These are phyloP conservation scores for Saturnia pavonia DNA, from an alignment of 2,888 invertebrate species.

Conservation along the genomic window DNA sequence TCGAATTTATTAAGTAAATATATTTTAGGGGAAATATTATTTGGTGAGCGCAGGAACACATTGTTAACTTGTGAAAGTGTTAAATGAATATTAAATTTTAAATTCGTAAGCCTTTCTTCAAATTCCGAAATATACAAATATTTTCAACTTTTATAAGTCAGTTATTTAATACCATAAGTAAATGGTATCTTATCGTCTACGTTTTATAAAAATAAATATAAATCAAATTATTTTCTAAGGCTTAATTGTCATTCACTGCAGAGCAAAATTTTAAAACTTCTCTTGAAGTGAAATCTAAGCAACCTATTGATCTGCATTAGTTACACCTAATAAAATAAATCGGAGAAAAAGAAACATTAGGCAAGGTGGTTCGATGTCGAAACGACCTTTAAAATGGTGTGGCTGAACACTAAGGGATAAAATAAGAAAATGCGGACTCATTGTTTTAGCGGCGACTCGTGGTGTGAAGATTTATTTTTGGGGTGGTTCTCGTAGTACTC, in stretches of 20 bases:
- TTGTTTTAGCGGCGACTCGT: too few relatives aligned
- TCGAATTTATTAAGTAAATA: slow-evolving; percentile 33
- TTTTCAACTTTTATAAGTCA: background rate
- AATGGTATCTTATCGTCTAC: too few relatives aligned
- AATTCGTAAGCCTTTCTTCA: background rate
- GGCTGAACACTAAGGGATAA: too few relatives aligned
- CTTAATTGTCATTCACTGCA: background rate
- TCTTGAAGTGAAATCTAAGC: background rate
- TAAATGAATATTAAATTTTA: background rate
- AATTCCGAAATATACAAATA: background rate
- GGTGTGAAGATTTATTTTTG: too few relatives aligned
- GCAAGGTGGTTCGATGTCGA: too few relatives aligned
- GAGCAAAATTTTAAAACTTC: background rate
- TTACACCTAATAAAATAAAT: too few relatives aligned
- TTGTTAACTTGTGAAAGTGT: background rate
- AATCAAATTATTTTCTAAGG: background rate
- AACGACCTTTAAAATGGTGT: too few relatives aligned
- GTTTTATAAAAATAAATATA: background rate
- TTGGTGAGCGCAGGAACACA: background rate
- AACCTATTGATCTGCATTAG: too few relatives aligned
- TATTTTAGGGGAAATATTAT: slow-evolving; percentile 11
- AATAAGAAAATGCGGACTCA: too few relatives aligned
- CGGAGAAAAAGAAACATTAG: too few relatives aligned
- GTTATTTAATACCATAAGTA: too few relatives aligned
- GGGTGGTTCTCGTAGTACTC: too few relatives aligned